These are phyloP conservation scores for Acrobasis suavella DNA, from an alignment of 2,888 invertebrate species.

Conservation along the genomic window DNA sequence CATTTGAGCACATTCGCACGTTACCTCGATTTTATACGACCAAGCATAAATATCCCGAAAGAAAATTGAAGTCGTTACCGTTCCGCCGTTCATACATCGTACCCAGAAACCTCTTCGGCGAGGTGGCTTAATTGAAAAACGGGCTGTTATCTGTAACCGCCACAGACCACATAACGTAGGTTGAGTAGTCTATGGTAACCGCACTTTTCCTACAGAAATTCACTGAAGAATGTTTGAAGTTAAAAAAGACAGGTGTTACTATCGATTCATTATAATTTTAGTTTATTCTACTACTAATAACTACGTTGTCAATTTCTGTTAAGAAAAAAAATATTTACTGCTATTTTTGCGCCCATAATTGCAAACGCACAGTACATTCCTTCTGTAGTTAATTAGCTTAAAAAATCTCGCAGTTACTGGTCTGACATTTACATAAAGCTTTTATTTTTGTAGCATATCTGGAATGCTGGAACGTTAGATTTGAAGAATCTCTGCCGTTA, in stretches of 20 bases:
- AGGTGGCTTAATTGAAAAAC: constrained; percentile 18
- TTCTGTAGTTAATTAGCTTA: not conserved
- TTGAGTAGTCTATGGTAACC: too few relatives aligned
- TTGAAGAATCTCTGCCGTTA: not conserved
- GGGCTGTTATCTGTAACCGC: not conserved
- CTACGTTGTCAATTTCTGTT: too few relatives aligned
- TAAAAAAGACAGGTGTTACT: too few relatives aligned
- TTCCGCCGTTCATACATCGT: constrained; percentile 1
- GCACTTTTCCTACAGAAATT: not conserved
- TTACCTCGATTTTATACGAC: constrained; percentile 15
- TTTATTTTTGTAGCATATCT: not conserved
- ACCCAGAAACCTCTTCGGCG: constrained; percentile 1
- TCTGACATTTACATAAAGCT: not conserved
- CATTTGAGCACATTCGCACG: constrained; percentile 12
- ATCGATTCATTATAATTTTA: too few relatives aligned
- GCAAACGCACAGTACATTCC: not conserved
- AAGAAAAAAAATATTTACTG: too few relatives aligned
- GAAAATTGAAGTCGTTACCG: constrained; percentile 21
- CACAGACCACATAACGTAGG: too few relatives aligned
- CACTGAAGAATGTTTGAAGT: not conserved
- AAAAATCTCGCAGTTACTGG: not conserved
- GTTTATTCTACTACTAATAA: too few relatives aligned
- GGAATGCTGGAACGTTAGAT: not conserved
- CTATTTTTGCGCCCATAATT: not conserved
- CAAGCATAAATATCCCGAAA: constrained; percentile 19